These are phyloP conservation scores for Sebastes minor DNA, from an alignment of 2,797 vertebrate genomes.

Conservation along the genomic window DNA sequence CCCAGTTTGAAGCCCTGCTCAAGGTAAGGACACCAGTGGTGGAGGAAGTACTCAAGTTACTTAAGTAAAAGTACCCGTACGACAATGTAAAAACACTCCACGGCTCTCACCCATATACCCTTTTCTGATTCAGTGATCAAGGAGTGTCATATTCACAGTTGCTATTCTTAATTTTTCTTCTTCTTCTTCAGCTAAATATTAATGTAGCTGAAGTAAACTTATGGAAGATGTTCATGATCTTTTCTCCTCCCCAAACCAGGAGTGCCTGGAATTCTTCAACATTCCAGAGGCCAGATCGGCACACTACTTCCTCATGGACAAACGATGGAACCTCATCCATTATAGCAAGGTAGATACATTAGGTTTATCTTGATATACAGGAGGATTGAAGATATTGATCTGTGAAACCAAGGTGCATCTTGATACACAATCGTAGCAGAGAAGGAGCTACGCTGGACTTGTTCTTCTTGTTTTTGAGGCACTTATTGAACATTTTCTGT, in stretches of 20 bases:
- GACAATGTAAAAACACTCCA: neutral
- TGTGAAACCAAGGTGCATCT: neutral
- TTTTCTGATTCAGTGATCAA: too few species aligned
- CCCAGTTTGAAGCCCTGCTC: constrained; percentile 97
- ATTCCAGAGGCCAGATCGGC: constrained; percentile 96
- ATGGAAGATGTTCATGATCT: neutral
- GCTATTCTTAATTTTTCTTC: too few species aligned
- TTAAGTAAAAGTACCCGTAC: neutral
- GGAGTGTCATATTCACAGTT: too few species aligned
- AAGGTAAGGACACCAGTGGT: constrained; percentile 82
- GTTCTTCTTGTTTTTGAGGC: neutral
- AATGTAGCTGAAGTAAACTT: neutral
- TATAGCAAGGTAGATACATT: constrained; percentile 89
- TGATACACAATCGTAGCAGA: neutral
- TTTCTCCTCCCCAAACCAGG: constrained; percentile 75
- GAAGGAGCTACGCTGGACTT: neutral
- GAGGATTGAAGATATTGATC: neutral
- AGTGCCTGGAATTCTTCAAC: constrained; percentile 98
- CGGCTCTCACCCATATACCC: too few species aligned
- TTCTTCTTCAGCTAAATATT: neutral
- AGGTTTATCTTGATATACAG: neutral
- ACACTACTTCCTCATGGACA: constrained; percentile 99
- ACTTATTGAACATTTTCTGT: neutral
- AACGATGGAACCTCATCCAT: constrained; percentile 98
- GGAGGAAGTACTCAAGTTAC: neutral